Base-by-base conservation (phyloP, 92 coral and sea anemone species). In the Epizoanthus scotinus region DNA sequence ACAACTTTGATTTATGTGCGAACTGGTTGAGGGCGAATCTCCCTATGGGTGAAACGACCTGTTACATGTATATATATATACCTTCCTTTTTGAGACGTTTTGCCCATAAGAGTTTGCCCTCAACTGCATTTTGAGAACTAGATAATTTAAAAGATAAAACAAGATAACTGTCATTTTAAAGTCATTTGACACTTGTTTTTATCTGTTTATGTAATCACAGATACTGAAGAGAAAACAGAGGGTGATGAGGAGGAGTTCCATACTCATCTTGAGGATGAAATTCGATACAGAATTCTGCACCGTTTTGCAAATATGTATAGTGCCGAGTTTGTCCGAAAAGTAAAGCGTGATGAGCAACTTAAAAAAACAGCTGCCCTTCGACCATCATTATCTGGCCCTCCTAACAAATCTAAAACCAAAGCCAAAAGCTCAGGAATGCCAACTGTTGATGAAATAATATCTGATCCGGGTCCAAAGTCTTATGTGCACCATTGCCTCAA, bases 221-320 rank as follows among this genome's bases (percentile, higher is more conserved):
- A 17, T 15, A 64, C 12, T 64, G 42, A 21, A 25, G 21, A 64
- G 58, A 78, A 49, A 59, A 40, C 26, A 38, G 26, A 18, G 57
- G 2, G 27, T 14, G 14, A 17, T 2, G 56, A 64, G 25, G 17
- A 24, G 15, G 18, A 28, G 61, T 63, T 78, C 26, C 28, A 17
- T 38, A 17, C 49, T 59, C 71, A 60, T 5, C 15, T 63, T 27
- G 58, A 22, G 27, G 67, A 47, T 62, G 61, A 19, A 40, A 9
- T 78, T 10, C 73, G 38, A 24, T 78, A 62, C 83, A 64, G 73
- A 31, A 62, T 78, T 36, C 55, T 78, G 20, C 83, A 78, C 38
- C 57, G 83, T 15, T 78, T 78, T 63, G 50, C 36, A 31, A 78
- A 78, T 28, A 78, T 78, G 83, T 78, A 62, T 40, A 62, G 73